Percentiles rank a stretch among this genome's conserved stretches.
Conservation (phyloP, 1,140 invertebrate genomes). For the Drosophila navojoa region DNA sequence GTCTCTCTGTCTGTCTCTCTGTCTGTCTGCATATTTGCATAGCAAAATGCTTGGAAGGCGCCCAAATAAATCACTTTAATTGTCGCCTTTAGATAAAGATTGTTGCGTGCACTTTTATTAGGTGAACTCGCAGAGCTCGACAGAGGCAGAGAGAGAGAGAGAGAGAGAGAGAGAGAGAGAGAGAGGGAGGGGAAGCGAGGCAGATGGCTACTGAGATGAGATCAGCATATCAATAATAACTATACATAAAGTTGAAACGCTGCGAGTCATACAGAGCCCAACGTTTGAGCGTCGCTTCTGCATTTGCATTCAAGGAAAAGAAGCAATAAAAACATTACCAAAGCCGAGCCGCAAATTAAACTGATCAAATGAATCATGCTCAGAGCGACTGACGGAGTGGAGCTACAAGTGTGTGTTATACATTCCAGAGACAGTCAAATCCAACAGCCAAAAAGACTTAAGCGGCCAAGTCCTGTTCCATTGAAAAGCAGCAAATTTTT, state of each 20-base stretch:
- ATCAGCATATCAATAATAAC: conserved; percentile 16
- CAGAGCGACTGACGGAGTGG: background rate
- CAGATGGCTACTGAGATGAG: background rate
- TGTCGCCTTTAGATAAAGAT: conserved; percentile 56
- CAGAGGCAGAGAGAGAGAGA: background rate
- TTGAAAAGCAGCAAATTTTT: conserved; percentile 4
- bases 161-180: conserved; percentile 1
- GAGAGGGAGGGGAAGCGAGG: background rate
- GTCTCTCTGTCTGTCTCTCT: background rate
- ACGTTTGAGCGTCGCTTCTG: conserved; percentile 12
- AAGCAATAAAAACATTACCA: background rate
- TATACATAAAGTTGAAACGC: conserved; percentile 40
- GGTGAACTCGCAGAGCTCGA: conserved; percentile 39
- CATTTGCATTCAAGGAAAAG: background rate
- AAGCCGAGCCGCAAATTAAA: conserved; percentile 13
- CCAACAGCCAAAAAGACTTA: no score
- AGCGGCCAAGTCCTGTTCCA: no score
- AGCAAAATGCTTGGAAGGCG: conserved; percentile 42
- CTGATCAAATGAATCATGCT: background rate
- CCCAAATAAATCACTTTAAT: conserved; percentile 61
- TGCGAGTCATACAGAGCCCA: conserved; percentile 13
- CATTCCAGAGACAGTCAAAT: background rate
- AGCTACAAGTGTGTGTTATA: background rate
- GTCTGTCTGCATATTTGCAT: conserved; percentile 48
- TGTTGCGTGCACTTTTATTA: conserved; percentile 53